phyloP scores from a whole-genome alignment of 2,113 vertebrate species.

The Benthochromis sp. region DNA sequence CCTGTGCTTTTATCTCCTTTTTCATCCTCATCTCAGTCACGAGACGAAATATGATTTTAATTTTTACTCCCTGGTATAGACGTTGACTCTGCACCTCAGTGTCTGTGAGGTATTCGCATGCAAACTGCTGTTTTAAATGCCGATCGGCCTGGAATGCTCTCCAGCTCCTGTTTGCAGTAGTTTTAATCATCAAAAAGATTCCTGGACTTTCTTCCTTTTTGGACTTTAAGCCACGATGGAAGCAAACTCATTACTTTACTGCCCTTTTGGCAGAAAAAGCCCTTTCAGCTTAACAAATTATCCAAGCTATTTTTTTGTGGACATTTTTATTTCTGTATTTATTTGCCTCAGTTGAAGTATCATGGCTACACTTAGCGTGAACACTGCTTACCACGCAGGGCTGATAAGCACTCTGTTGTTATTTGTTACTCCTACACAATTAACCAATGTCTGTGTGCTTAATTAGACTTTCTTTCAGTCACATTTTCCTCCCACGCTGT shows the following conservation, averaged over 20 bases:
- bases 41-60: neutral
- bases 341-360: neutral
- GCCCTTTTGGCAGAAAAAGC: neutral
- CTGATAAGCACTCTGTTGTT: slow-evolving; percentile 12
- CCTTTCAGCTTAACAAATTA: neutral
- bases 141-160: neutral
- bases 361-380: slow-evolving; percentile 7
- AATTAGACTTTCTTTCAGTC: slow-evolving; percentile 28
- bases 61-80: neutral
- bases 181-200: slow-evolving; percentile 8
- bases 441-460: slow-evolving; percentile 36
- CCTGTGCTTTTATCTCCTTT: neutral
- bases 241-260: slow-evolving; percentile 1
- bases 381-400: slow-evolving; percentile 14
- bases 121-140: neutral
- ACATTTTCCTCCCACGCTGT: slow-evolving; percentile 40
- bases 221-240: neutral
- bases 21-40: neutral
- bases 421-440: slow-evolving; percentile 37
- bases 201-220: neutral
- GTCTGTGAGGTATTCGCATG: neutral
- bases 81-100: neutral
- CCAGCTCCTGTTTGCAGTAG: neutral
- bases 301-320: neutral
- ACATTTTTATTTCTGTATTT: neutral